phyloP scores from a whole-genome alignment of 2,113 vertebrate genomes.

The Willisornis vidua region DNA sequence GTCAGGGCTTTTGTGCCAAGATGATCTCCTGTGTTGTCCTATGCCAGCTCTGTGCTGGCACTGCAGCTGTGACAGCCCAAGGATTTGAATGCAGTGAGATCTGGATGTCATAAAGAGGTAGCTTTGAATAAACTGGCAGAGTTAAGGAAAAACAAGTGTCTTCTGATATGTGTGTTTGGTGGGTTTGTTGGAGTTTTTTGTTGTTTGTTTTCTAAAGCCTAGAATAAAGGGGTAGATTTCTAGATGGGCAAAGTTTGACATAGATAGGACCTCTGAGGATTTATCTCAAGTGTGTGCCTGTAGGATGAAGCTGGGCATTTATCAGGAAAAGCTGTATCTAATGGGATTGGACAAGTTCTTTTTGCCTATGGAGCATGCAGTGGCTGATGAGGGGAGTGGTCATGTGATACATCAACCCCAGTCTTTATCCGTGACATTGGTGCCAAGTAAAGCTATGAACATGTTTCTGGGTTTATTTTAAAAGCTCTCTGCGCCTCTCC shows the following conservation, averaged over 20 bases:
- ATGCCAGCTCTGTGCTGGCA: neutral
- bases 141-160: neutral
- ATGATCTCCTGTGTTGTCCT: neutral
- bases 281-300: neutral
- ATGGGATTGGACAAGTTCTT: neutral
- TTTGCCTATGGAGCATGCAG: neutral
- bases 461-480: neutral
- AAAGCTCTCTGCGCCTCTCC: neutral
- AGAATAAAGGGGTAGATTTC: neutral
- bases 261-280: too few species aligned
- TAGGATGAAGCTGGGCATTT: neutral
- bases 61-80: neutral
- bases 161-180: neutral
- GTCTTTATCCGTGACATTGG: accelerated
- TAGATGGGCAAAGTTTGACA: neutral
- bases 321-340: neutral
- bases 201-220: neutral
- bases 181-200: neutral
- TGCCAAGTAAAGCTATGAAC: neutral
- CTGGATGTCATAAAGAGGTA: neutral
- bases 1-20: neutral
- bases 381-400: neutral
- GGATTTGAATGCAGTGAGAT: neutral
- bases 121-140: neutral
- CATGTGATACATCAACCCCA: neutral